Evolutionary conservation across 2,797 vertebrate species (phyloP).

Genomic region (Discoglossus pictus): DNA sequence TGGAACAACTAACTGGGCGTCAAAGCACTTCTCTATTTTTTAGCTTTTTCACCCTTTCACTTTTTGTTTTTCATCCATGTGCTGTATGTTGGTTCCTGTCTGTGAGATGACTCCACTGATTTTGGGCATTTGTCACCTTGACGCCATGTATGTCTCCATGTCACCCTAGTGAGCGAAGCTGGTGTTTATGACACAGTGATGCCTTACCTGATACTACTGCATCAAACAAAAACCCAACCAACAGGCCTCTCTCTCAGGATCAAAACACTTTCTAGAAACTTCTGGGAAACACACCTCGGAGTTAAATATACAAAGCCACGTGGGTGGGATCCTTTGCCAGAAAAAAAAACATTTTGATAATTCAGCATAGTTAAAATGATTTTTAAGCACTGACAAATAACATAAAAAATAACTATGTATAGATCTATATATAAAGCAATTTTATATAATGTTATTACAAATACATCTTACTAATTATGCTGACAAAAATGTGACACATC

Average conservation of each 20-base stretch:
- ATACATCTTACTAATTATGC: too few species aligned
- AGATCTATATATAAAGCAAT: too few species aligned
- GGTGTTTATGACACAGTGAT: conserved; percentile 31
- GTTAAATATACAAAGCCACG: not conserved
- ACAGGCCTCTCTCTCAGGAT: conserved; percentile 23
- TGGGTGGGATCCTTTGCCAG: too few species aligned
- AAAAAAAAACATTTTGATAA: too few species aligned
- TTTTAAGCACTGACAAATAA: too few species aligned
- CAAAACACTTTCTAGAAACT: conserved; percentile 19
- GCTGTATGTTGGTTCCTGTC: conserved; percentile 26
- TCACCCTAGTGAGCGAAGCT: conserved; percentile 14
- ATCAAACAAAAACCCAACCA: conserved; percentile 28
- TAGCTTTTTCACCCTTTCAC: too few species aligned
- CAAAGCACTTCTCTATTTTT: too few species aligned
- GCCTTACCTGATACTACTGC: conserved; percentile 22
- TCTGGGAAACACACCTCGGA: conserved; percentile 23
- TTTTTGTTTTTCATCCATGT: not conserved
- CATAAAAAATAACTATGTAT: too few species aligned
- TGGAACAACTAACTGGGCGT: too few species aligned
- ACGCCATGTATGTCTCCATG: conserved; percentile 34
- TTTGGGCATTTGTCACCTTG: conserved; percentile 35
- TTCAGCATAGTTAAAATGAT: too few species aligned
- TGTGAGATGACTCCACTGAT: conserved; percentile 36
- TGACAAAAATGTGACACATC: too few species aligned
- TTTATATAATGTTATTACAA: too few species aligned